Evolutionary conservation across 2,888 invertebrate genomes (phyloP).

Genomic region (Meteorus cinctellus): DNA sequence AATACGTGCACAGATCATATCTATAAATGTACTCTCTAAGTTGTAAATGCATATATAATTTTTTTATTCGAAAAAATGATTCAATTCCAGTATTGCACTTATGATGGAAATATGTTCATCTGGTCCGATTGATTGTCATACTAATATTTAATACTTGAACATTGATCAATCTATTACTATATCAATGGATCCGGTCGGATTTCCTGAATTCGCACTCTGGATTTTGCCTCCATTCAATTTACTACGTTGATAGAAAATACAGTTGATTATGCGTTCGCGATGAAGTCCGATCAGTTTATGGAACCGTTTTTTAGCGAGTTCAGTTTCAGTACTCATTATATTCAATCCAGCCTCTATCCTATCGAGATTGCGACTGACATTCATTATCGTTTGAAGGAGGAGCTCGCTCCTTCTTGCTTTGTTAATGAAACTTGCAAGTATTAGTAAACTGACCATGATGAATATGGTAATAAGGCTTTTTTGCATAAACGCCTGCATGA

Average conservation of each 20-base stretch:
- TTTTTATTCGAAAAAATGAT: not conserved
- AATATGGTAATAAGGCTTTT: slow-evolving; percentile 30
- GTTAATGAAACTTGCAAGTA: slow-evolving; percentile 30
- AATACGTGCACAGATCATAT: not conserved
- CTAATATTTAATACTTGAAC: slow-evolving; percentile 1
- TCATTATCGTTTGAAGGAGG: slow-evolving; percentile 54
- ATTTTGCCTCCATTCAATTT: slow-evolving; percentile 23
- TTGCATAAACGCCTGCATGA: slow-evolving; percentile 30
- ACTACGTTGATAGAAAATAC: slow-evolving; percentile 36
- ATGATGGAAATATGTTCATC: not conserved
- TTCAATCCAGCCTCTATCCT: slow-evolving; percentile 53
- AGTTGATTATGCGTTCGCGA: slow-evolving; percentile 53
- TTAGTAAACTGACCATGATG: slow-evolving; percentile 22
- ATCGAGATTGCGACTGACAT: slow-evolving; percentile 55
- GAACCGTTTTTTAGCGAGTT: slow-evolving; percentile 48
- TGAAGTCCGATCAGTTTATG: slow-evolving; percentile 49
- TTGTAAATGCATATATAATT: not conserved
- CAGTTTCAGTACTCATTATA: slow-evolving; percentile 50
- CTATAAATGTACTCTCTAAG: not conserved
- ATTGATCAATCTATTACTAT: slow-evolving; percentile 17
- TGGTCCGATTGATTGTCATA: slow-evolving; percentile 31
- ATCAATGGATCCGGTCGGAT: slow-evolving; percentile 5
- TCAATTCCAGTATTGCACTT: not conserved
- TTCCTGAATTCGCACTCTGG: not conserved
- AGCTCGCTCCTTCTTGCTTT: slow-evolving; percentile 47